Evolutionary conservation across 2,888 invertebrate genomes (phyloP).

Genomic region (Thymelicus lineola): DNA sequence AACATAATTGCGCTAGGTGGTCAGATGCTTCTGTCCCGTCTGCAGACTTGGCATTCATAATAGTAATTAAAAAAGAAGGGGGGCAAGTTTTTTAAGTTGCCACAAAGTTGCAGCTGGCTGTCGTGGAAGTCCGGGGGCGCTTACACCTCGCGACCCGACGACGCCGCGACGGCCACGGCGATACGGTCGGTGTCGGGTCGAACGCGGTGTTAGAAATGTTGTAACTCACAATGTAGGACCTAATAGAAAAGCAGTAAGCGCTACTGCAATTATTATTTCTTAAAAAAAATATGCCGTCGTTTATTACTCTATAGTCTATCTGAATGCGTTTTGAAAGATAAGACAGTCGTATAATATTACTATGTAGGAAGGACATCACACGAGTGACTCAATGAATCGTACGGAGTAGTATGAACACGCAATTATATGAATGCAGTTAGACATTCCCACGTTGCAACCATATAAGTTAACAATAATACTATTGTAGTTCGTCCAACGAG

Average conservation of each 20-base stretch:
- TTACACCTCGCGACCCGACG: slow-evolving; percentile 24
- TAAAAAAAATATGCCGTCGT: too few species aligned
- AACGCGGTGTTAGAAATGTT: neutral
- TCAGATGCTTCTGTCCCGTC: slow-evolving; percentile 29
- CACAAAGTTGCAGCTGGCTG: slow-evolving; percentile 51
- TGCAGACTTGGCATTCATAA: slow-evolving; percentile 44
- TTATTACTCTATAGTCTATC: too few species aligned
- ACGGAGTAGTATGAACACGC: neutral
- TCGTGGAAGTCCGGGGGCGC: slow-evolving; percentile 24
- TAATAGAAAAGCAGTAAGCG: too few species aligned
- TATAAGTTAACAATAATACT: slow-evolving; percentile 12
- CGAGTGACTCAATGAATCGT: too few species aligned
- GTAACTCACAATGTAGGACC: too few species aligned
- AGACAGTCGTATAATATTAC: too few species aligned
- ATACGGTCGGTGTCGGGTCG: neutral
- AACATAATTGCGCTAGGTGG: slow-evolving; percentile 26
- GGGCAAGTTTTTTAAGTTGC: slow-evolving; percentile 48
- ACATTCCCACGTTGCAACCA: neutral
- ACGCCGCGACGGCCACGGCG: neutral
- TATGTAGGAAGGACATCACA: too few species aligned
- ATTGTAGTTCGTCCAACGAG: neutral
- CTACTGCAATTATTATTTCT: too few species aligned
- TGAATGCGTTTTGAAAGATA: too few species aligned
- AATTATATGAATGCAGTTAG: too few species aligned
- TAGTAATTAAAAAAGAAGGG: slow-evolving; percentile 51